Conservation (phyloP, 2,888 invertebrate genomes). For the Stenichneumon culpator region DNA sequence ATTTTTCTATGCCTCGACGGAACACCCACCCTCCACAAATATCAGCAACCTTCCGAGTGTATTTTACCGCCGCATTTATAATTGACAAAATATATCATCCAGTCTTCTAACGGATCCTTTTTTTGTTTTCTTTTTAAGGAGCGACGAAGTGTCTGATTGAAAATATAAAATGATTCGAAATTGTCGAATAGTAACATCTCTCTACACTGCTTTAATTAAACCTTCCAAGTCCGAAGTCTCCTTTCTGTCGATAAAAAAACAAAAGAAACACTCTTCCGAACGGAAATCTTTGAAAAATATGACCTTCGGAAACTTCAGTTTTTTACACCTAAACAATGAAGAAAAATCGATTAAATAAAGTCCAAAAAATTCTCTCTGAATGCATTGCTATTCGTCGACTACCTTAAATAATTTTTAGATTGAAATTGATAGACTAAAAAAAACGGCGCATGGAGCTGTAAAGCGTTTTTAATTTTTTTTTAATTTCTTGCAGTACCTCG, state of each 20-base stretch:
- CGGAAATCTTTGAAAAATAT: no score
- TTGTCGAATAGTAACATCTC: neutral
- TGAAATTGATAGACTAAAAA: no score
- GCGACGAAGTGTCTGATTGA: neutral
- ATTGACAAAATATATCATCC: neutral
- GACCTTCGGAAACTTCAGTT: no score
- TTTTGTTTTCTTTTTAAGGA: neutral
- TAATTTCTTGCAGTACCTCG: neutral
- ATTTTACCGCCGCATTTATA: neutral
- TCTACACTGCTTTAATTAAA: neutral
- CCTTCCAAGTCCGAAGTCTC: neutral
- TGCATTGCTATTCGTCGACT: neutral
- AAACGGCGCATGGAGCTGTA: no score
- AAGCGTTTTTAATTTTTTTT: no score
- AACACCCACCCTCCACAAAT: neutral
- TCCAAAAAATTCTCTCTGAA: neutral
- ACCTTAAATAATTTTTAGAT: neutral
- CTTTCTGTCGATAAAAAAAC: no score
- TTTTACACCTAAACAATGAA: no score
- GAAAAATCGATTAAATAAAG: no score
- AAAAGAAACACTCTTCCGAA: no score
- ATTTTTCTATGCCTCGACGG: conserved; percentile 7
- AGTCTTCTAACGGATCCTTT: neutral
- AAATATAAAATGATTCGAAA: neutral
- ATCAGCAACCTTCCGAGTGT: neutral